These are phyloP conservation scores for Ischnura elegans DNA, from an alignment of 2,888 invertebrate species.

Conservation along the genomic window DNA sequence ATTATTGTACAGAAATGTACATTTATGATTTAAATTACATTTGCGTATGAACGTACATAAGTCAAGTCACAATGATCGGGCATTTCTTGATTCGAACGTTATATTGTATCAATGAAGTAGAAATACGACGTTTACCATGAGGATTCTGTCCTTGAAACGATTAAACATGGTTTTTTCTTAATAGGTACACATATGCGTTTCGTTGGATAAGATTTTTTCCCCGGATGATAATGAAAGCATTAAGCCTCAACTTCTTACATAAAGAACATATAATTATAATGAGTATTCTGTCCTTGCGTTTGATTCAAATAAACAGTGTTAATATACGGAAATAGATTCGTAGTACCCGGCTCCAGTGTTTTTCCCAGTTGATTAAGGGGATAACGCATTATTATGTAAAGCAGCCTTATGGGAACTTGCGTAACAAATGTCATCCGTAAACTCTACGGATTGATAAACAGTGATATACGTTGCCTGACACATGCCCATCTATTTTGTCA, in stretches of 20 bases:
- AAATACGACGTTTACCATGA: no score
- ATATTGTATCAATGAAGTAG: not conserved
- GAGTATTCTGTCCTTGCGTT: not conserved
- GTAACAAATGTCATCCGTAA: not conserved
- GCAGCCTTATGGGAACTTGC: not conserved
- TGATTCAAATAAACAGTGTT: not conserved
- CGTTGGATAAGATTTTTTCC: no score
- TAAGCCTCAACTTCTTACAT: no score
- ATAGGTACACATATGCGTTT: no score
- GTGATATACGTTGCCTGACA: no score
- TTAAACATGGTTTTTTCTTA: no score
- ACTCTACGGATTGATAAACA: not conserved
- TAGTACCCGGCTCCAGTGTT: not conserved
- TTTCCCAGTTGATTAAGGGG: not conserved
- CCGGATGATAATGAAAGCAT: no score
- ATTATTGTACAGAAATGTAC: not conserved
- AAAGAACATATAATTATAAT: not conserved
- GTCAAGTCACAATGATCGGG: not conserved
- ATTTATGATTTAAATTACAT: not conserved
- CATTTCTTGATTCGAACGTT: not conserved
- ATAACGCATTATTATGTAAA: not conserved
- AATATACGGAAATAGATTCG: not conserved
- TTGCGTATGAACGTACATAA: not conserved
- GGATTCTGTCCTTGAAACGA: no score
- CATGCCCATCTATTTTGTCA: no score